Base-by-base conservation (phyloP, 2,888 invertebrate species). In the Morpho deidamia region DNA sequence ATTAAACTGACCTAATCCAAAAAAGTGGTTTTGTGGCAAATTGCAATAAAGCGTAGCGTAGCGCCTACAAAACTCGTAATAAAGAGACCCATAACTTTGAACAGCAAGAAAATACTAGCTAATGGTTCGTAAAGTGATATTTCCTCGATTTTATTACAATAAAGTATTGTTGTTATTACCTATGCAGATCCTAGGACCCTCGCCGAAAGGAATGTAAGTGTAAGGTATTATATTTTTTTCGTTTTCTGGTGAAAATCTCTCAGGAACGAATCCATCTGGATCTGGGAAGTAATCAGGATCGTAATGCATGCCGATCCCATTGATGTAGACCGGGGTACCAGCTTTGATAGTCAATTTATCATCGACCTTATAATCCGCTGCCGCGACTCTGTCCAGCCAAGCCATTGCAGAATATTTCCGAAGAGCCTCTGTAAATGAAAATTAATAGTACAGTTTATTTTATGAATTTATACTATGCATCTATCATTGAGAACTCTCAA, bases 181-280 rank as follows among this genome's bases (percentile, higher is more conserved):
- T 52, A 92, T 90, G 62, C 92, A 93, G 63, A 79, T 89, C 44
- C 92, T 81, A 0, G 90, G 92, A 3, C 92, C 23, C 5, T 82
- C 59, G 1, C 91, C 91, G 56, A 92, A 92, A 0, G 91, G 91
- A 54, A 88, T 54, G 54, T 82, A 91, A 2, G 66, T 62, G 40
- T 62, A 65, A 0, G 72, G 65, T 7, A 53, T 52, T 8, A 67
- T 64, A 0, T 81, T 76, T 0, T 70, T 64, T 59, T 88, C 88
- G 57, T 91, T 91, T 60, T 91, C 91, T 0, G 90, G 86, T 33
- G 76, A 83, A 60, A 91, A 92, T 51, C 92, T 67, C 51, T 91
- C 78, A 10, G 92, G 92, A 61, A 90, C 81, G 60, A 91, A 92
- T 61, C 79, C 80, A 0, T 71, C 63, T 0, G 92, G 92, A 8